Evolutionary conservation across 2,797 vertebrate genomes (phyloP), one percentile per base, ranked within the genome.

Genomic region (Limosa lapponica): DNA sequence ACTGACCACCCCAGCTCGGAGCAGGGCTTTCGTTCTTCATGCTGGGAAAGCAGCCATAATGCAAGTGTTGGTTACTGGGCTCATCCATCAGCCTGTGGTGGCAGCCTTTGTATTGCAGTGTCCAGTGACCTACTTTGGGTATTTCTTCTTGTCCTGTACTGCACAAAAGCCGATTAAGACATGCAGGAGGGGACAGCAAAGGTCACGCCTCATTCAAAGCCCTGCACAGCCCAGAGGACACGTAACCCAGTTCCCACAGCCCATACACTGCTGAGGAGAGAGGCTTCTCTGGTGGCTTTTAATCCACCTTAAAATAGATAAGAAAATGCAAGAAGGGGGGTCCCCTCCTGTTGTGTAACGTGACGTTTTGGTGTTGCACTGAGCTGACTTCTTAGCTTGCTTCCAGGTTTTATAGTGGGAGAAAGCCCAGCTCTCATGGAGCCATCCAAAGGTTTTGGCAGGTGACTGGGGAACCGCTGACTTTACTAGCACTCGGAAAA

Each of bases 21-120:
- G 92, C 37, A 10, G 46, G 25, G 37, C 39, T 79, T 67, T 59
- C 17, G 0, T 43, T 51, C 6, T 10, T 39, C 22, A 11, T 1
- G 0, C 75, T 55, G 54, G 52, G 36, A 41, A 44, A 80, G 41
- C 41, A 8, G 16, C 44, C 0, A 0, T 17, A 23, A 24, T 0
- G 0, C 1, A 3, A 10, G n/a, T 10, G 24, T 16, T 20, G 1
- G 0, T 41, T 28, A 28, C 39, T 3, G 6, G 52, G 14, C 87
- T 51, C 75, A 23, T 91, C 3, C 0, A 15, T 74, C 79, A 75
- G 85, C 30, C 61, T 1, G 0, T 5, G n/a, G 39, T 17, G 8
- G 34, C 64, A 46, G 61, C 49, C 49, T 78, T 39, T 69, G 44
- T 57, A 8, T 4, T 1, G 0, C 41, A 13, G 46, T 7, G 34